phyloP scores from a whole-genome alignment of 2,888 invertebrate species.

The Papilio protenor region DNA sequence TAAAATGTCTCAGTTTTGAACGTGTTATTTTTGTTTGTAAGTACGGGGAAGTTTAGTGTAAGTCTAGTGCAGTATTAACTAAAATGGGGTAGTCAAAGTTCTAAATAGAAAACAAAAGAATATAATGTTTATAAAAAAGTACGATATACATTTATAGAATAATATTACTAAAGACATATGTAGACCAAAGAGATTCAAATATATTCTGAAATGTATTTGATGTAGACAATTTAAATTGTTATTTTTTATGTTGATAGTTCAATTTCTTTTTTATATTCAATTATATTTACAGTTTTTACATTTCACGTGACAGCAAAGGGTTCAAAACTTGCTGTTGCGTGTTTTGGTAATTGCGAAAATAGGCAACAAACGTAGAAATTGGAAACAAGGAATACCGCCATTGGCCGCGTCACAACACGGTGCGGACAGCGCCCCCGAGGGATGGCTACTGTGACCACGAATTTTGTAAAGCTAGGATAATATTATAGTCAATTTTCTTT shows the following conservation, averaged over 20 bases:
- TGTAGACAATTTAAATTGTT: too few species aligned
- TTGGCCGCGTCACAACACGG: constrained; percentile 50
- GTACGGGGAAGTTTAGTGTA: constrained; percentile 47
- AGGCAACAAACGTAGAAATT: constrained; percentile 49
- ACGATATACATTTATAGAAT: too few species aligned
- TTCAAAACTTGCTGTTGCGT: background rate
- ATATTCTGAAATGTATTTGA: too few species aligned
- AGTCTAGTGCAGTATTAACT: background rate
- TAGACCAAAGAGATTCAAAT: too few species aligned
- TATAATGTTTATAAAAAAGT: too few species aligned
- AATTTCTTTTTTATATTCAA: background rate
- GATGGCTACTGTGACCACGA: constrained; percentile 43
- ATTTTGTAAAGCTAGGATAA: background rate
- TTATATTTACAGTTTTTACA: background rate
- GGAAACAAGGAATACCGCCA: constrained; percentile 45
- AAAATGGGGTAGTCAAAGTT: background rate
- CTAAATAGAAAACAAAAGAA: background rate
- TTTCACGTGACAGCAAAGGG: background rate
- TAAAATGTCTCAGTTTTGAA: background rate
- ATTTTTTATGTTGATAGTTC: too few species aligned
- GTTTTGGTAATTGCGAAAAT: constrained; percentile 34
- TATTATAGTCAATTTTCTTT: background rate
- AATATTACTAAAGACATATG: too few species aligned
- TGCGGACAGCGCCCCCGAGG: constrained; percentile 62
- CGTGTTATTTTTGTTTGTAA: constrained; percentile 60